Conservation (phyloP, 2,888 invertebrate genomes). For the Drosophila fulvimacula region DNA sequence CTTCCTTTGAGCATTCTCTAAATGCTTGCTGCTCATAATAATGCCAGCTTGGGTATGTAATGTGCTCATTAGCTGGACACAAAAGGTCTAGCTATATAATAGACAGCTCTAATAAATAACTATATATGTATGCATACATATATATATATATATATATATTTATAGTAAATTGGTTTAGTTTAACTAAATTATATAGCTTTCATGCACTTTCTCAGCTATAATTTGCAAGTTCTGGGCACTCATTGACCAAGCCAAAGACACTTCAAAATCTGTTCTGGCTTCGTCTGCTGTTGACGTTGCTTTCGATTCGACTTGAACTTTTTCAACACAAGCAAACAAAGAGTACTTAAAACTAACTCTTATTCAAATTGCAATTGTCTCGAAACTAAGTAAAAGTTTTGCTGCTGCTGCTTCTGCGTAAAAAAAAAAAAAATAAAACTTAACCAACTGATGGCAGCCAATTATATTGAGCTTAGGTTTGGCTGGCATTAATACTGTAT, state of each 20-base stretch:
- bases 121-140: neutral
- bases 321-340: slow-evolving; percentile 30
- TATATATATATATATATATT: neutral
- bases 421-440: slow-evolving; percentile 12
- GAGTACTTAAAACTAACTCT: neutral
- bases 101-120: neutral
- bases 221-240: neutral
- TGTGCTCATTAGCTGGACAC: neutral
- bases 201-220: neutral
- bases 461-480: neutral
- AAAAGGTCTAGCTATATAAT: neutral
- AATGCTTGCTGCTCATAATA: slow-evolving; percentile 7
- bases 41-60: neutral
- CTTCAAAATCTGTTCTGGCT: neutral
- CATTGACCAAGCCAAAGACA: neutral
- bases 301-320: slow-evolving; percentile 28
- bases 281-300: neutral
- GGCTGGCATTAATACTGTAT: neutral
- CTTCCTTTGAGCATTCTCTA: neutral
- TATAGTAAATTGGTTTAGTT: neutral
- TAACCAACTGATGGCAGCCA: neutral
- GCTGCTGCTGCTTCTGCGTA: too few relatives aligned
- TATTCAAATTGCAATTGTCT: slow-evolving; percentile 14
- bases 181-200: neutral
- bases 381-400: slow-evolving; percentile 26